These are phyloP conservation scores for Drosophila athabasca DNA, from an alignment of 1,140 invertebrate species.

Conservation along the genomic window DNA sequence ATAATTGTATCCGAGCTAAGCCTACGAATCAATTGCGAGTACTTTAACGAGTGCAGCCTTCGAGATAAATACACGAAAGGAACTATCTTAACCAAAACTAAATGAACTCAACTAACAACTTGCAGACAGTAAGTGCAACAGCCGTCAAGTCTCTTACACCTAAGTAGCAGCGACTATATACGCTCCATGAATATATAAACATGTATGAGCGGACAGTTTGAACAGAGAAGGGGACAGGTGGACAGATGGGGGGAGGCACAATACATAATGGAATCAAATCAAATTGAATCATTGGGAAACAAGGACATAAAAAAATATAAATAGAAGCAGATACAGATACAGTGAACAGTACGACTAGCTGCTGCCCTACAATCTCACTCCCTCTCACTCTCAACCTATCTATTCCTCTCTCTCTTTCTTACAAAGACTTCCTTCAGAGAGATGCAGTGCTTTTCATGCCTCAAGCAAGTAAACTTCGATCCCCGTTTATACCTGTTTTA, in stretches of 20 bases:
- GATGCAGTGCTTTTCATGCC: not conserved
- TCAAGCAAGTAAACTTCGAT: no score
- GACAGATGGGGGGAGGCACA: not conserved
- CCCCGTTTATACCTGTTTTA: no score
- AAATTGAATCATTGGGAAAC: no score
- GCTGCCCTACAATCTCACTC: no score
- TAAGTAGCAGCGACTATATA: slow-evolving; percentile 34
- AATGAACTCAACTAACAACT: slow-evolving; percentile 30
- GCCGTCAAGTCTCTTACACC: slow-evolving; percentile 1
- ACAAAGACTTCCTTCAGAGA: not conserved
- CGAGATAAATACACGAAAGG: slow-evolving; percentile 50
- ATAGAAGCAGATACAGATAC: no score
- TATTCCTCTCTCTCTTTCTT: no score
- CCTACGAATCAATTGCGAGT: slow-evolving; percentile 45
- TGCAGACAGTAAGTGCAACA: slow-evolving; percentile 61
- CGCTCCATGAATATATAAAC: slow-evolving; percentile 41
- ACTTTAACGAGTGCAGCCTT: slow-evolving; percentile 59
- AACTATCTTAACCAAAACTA: slow-evolving; percentile 16
- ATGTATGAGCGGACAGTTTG: slow-evolving; percentile 11
- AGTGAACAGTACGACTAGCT: no score
- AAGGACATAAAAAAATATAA: no score
- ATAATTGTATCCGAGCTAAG: slow-evolving; percentile 51
- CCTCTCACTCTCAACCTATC: no score
- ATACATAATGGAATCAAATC: no score
- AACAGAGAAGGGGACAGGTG: slow-evolving; percentile 14